Percentiles rank a stretch among this genome's conserved stretches.
Conservation (phyloP, 1,140 invertebrate genomes). For the Battus philenor region DNA sequence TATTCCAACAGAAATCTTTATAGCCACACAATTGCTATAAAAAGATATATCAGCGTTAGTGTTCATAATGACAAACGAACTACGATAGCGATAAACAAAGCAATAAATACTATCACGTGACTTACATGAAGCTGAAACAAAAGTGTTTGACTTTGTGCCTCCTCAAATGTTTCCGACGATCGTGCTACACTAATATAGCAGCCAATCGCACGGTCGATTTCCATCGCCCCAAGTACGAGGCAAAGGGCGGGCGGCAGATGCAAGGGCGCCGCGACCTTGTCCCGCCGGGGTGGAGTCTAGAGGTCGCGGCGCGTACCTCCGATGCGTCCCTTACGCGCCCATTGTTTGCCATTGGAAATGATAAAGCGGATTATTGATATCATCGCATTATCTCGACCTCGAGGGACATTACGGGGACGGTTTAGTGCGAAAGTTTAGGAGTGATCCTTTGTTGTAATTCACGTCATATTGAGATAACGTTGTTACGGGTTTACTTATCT, state of each 20-base stretch:
- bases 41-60: too few relatives aligned
- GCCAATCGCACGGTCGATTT: slow-evolving; percentile 23
- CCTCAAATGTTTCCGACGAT: background rate
- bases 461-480: background rate
- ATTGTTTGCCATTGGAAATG: slow-evolving; percentile 23
- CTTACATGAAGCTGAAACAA: background rate
- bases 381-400: slow-evolving; percentile 5
- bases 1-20: too few relatives aligned
- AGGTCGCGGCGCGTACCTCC: slow-evolving; percentile 55
- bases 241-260: slow-evolving; percentile 51
- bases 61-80: too few relatives aligned
- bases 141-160: background rate
- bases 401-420: background rate
- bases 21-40: too few relatives aligned
- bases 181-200: slow-evolving; percentile 3
- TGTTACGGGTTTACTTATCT: too few relatives aligned
- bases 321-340: slow-evolving; percentile 35
- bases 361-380: slow-evolving; percentile 19
- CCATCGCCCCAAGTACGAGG: slow-evolving; percentile 26
- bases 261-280: slow-evolving; percentile 55
- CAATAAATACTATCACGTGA: background rate
- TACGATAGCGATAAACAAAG: background rate
- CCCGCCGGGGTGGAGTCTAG: slow-evolving; percentile 52
- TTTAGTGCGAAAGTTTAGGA: slow-evolving; percentile 1
- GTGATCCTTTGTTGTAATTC: background rate